Percentiles rank a stretch among this genome's conserved stretches.
Conservation (phyloP, 2,888 invertebrate genomes). For the Empis stercorea region DNA sequence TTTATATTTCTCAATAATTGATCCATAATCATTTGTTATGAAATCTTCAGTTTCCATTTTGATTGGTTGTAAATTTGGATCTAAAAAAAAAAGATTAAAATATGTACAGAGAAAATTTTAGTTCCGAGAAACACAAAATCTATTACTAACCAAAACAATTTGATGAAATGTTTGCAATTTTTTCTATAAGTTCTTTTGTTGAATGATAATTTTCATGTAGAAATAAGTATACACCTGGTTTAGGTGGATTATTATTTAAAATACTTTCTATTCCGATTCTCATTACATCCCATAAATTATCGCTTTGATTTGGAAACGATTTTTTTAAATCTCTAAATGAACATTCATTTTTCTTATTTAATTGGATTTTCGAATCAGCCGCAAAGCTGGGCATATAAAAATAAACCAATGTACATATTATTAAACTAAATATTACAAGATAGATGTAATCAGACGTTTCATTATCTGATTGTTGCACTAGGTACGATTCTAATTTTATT, state of each 20-base stretch:
- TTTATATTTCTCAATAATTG: slow-evolving; percentile 24
- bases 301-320: slow-evolving; percentile 16
- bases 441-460: too few relatives aligned
- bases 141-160: slow-evolving; percentile 23
- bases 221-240: slow-evolving; percentile 24
- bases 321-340: slow-evolving; percentile 15
- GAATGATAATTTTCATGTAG: slow-evolving; percentile 15
- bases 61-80: slow-evolving; percentile 14
- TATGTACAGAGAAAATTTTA: too few relatives aligned
- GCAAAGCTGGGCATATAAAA: too few relatives aligned
- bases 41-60: slow-evolving; percentile 18
- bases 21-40: slow-evolving; percentile 23
- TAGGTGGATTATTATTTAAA: slow-evolving; percentile 17
- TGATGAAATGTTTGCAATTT: slow-evolving; percentile 21
- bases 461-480: too few relatives aligned
- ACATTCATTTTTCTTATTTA: slow-evolving; percentile 17
- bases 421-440: too few relatives aligned
- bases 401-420: too few relatives aligned
- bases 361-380: too few relatives aligned
- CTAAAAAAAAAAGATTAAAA: slow-evolving; percentile 13
- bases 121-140: neutral
- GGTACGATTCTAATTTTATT: too few relatives aligned
- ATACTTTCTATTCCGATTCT: slow-evolving; percentile 20
- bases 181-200: slow-evolving; percentile 15
- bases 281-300: slow-evolving; percentile 19